Evolutionary conservation across 2,797 vertebrate genomes (phyloP), one percentile per base, ranked within the genome.

Genomic region (Ptychadena robeensis): DNA sequence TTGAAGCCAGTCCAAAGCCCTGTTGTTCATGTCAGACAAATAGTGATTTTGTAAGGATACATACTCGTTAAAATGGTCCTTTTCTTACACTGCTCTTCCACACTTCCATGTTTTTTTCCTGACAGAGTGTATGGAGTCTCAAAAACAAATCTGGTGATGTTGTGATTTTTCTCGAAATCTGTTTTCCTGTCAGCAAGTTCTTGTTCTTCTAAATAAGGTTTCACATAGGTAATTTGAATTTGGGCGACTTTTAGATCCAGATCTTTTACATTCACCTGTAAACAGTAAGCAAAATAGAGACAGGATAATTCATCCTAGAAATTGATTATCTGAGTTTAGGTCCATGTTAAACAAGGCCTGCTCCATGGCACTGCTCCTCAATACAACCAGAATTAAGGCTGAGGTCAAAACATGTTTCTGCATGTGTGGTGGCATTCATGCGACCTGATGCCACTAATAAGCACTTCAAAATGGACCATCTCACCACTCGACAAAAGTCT

Each of bases 61-160:
- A 92, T 93, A 99, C 97, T 98, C 32, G 95, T 96, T 71, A 99
- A 93, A 81, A 99, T 91, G 0, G 91, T 97, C 82, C 95, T 93
- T 87, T 95, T 95, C 90, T 98, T 99, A 92, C 98, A 99, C 79
- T 99, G 98, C 73, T 99, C 97, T 89, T 98, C 97, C 85, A 99
- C 93, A 0, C 92, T 95, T 6, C 98, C 97, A 9, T 98, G 98
- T 32, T 98, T 99, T 88, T 98, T 98, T 35, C 97, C 98, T 0
- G 95, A 94, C 84, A 98, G 92, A 10, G 97, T 99, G 87, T 98
- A 99, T 0, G 98, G 98, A 0, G 97, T 96, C 92, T 99, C 98
- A 32, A 99, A 99, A 48, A 98, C 96, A 77, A 99, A 99, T 88
- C 94, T 96, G 68, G 74, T 95, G 86, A 99, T 95, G 88, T 98